A percentile compares a stretch with the other conserved stretches of the same genome.
Conservation (phyloP, 2,888 invertebrate species). For the Margaritifera margaritifera region DNA sequence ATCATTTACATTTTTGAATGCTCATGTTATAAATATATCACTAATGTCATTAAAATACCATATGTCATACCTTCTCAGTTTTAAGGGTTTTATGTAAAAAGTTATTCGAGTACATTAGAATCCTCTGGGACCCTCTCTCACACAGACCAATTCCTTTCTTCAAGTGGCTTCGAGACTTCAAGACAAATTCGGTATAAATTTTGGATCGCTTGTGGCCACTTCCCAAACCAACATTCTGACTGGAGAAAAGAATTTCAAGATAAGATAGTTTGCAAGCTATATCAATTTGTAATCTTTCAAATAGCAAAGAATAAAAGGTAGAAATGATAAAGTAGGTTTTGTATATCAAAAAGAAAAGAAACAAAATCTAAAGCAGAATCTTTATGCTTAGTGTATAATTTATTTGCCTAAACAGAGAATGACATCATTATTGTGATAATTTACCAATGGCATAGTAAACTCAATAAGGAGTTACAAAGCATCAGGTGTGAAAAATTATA, state of each 20-base stretch:
- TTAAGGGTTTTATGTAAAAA: constrained; percentile 70
- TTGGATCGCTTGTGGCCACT: constrained; percentile 69
- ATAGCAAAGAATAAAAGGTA: background rate
- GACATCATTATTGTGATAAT: no score
- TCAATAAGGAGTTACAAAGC: no score
- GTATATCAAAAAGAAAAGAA: no score
- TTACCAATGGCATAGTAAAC: no score
- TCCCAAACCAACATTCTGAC: constrained; percentile 60
- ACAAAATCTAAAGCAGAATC: no score
- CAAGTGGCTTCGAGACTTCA: constrained; percentile 54
- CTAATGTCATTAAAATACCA: background rate
- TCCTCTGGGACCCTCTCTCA: constrained; percentile 66
- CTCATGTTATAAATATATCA: no score
- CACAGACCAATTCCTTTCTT: constrained; percentile 62
- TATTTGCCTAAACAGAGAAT: no score
- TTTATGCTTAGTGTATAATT: no score
- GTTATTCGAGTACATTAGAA: constrained; percentile 72
- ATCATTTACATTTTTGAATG: no score
- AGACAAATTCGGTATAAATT: constrained; percentile 65
- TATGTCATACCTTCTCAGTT: constrained; percentile 59
- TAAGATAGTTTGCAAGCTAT: background rate
- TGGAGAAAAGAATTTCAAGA: background rate
- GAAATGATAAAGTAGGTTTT: no score
- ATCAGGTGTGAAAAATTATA: no score
- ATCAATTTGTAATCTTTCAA: constrained; percentile 6